Conservation (phyloP, 2,888 invertebrate genomes). For the Lepidocyrtinus sp. region DNA sequence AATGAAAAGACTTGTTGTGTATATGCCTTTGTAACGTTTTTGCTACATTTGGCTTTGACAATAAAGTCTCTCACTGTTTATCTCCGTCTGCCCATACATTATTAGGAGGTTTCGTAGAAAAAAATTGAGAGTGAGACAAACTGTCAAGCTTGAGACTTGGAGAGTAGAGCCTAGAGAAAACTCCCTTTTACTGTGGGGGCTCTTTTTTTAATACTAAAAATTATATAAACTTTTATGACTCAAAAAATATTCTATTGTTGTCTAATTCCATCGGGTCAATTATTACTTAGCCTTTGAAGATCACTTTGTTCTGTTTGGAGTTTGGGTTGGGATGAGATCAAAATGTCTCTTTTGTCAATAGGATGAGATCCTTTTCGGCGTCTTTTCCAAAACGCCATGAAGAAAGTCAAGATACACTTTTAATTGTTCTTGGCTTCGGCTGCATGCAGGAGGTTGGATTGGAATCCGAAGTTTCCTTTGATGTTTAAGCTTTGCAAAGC, state of each 20-base stretch:
- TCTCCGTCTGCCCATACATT: background rate
- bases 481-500: too few relatives aligned
- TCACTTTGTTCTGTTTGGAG: background rate
- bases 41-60: background rate
- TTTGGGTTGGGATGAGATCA: too few relatives aligned
- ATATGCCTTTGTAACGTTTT: background rate
- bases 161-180: background rate
- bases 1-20: constrained; percentile 5
- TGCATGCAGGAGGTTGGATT: too few relatives aligned
- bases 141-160: background rate
- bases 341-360: too few relatives aligned
- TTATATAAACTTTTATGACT: background rate
- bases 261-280: constrained; percentile 12
- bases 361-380: too few relatives aligned
- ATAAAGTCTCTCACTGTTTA: background rate
- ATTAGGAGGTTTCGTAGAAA: background rate
- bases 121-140: background rate
- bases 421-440: too few relatives aligned
- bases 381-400: too few relatives aligned
- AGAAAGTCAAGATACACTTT: too few relatives aligned
- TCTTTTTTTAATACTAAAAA: background rate
- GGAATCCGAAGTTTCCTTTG: too few relatives aligned
- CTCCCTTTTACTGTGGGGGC: background rate
- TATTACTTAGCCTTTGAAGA: background rate
- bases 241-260: background rate